Evolutionary conservation across 2,113 vertebrate genomes (phyloP).

Genomic region (Sphaerodactylus townsendi): DNA sequence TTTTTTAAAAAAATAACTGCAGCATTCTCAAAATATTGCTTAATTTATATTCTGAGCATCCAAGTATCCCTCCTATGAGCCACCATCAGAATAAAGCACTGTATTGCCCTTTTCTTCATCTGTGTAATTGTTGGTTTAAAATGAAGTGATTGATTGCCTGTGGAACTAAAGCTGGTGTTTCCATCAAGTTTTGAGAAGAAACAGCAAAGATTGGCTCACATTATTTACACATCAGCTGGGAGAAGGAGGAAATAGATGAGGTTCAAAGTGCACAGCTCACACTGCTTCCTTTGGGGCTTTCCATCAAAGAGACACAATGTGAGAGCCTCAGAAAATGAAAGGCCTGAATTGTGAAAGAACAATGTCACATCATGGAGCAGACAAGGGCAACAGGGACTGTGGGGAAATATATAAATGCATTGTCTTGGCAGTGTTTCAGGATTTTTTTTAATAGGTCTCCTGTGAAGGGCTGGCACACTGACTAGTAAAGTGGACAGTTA

Average conservation of each 20-base stretch:
- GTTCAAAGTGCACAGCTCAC: slow-evolving; percentile 67
- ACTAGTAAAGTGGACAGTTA: background rate
- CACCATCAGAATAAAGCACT: background rate
- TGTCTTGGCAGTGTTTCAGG: slow-evolving; percentile 3
- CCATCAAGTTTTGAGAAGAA: slow-evolving; percentile 44
- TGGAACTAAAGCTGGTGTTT: slow-evolving; percentile 41
- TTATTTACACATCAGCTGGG: slow-evolving; percentile 40
- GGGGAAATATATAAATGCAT: slow-evolving; percentile 15
- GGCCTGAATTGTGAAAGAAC: slow-evolving; percentile 38
- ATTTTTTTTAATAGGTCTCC: background rate
- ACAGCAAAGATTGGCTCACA: slow-evolving; percentile 38
- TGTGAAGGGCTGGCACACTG: background rate
- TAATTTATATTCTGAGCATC: background rate
- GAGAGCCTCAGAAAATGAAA: slow-evolving; percentile 44
- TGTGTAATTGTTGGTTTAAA: slow-evolving; percentile 18
- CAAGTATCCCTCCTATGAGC: background rate
- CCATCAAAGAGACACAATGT: slow-evolving; percentile 54
- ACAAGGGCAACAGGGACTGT: background rate
- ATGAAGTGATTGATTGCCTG: slow-evolving; percentile 35
- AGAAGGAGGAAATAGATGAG: slow-evolving; percentile 60
- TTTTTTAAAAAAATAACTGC: background rate
- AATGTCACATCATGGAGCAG: slow-evolving; percentile 22
- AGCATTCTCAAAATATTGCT: slow-evolving; percentile 2
- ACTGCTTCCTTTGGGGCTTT: slow-evolving; percentile 67
- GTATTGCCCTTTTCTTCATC: slow-evolving; percentile 21